Percentiles rank a stretch among this genome's conserved stretches.
These are phyloP conservation scores for Trinectes maculatus DNA, from an alignment of 2,113 vertebrate species.

Conservation along the genomic window DNA sequence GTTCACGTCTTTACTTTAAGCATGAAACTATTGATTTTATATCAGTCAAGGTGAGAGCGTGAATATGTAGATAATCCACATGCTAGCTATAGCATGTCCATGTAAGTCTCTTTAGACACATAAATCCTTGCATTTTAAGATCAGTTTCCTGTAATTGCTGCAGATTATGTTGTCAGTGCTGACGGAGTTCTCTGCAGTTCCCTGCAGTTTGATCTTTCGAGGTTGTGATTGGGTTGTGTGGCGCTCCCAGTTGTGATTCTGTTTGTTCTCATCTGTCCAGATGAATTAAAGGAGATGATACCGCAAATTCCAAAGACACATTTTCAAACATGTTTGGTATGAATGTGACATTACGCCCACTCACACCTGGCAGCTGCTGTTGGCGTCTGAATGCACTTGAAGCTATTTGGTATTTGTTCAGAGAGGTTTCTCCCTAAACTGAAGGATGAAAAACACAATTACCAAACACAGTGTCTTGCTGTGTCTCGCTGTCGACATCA, in stretches of 20 bases:
- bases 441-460: no score
- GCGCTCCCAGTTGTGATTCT: background rate
- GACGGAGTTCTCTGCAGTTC: background rate
- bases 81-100: background rate
- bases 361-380: constrained; percentile 1
- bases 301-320: background rate
- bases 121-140: background rate
- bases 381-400: background rate
- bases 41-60: background rate
- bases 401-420: no score
- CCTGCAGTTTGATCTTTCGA: background rate
- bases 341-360: background rate
- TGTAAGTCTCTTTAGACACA: background rate
- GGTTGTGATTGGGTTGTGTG: background rate
- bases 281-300: background rate
- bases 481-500: no score
- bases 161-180: background rate
- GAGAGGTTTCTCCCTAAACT: no score
- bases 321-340: background rate
- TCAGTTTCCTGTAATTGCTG: background rate
- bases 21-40: background rate
- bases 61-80: background rate
- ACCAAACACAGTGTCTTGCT: no score
- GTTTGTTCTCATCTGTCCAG: background rate
- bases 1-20: background rate